Conservation (phyloP, 2,113 vertebrate species). For the Apodemus speciosus region DNA sequence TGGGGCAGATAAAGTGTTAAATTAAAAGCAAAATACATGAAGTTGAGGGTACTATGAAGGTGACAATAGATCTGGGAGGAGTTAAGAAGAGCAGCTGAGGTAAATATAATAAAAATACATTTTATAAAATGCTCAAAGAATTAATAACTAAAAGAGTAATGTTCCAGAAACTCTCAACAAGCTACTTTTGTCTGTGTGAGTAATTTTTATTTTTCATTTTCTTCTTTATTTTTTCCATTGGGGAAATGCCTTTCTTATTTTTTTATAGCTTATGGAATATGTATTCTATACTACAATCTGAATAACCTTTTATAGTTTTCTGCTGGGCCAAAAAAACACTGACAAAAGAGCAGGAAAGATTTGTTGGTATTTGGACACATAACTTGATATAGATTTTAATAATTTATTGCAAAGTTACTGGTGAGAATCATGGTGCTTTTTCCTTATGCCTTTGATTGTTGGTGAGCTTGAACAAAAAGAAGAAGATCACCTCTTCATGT, state of each 20-base stretch:
- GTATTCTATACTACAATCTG: background rate
- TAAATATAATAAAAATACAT: background rate
- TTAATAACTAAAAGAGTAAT: background rate
- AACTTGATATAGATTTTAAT: background rate
- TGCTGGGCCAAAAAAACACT: background rate
- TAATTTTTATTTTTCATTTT: slow-evolving; percentile 37
- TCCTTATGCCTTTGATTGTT: background rate
- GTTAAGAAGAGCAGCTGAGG: background rate
- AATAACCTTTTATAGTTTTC: slow-evolving; percentile 23
- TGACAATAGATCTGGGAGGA: background rate
- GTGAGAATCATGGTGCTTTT: background rate
- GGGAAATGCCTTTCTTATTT: slow-evolving; percentile 53
- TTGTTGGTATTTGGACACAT: background rate
- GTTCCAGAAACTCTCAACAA: slow-evolving; percentile 60
- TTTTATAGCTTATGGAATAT: slow-evolving; percentile 34
- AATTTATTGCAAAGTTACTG: background rate
- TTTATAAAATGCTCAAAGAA: background rate
- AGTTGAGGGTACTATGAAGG: background rate
- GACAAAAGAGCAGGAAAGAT: background rate
- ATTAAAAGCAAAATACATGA: background rate
- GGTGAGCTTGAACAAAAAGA: background rate
- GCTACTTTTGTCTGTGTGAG: slow-evolving; percentile 38
- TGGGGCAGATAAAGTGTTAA: background rate
- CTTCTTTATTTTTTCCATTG: background rate
- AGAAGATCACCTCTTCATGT: background rate